Evolutionary conservation across 2,888 invertebrate species (phyloP).

Genomic region (Scaptomyza flava): DNA sequence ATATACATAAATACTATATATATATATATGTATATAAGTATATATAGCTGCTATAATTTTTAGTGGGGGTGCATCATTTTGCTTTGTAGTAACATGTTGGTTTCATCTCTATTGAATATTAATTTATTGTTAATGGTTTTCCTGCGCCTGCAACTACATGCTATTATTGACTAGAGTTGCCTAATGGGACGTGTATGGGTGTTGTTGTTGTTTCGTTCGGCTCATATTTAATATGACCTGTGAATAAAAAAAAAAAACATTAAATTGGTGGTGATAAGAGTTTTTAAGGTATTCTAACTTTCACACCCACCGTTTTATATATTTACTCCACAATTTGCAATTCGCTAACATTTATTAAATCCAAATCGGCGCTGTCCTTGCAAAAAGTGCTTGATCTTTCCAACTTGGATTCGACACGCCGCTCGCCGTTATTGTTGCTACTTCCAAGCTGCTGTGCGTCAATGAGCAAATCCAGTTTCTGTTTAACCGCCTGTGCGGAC

Average conservation of each 20-base stretch:
- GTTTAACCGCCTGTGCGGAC: constrained; percentile 78
- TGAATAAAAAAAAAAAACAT: background rate
- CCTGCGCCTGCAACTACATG: constrained; percentile 74
- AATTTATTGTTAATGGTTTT: constrained; percentile 58
- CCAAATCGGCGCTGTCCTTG: constrained; percentile 82
- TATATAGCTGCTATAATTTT: constrained; percentile 38
- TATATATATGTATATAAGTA: constrained; percentile 36
- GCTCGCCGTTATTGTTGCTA: constrained; percentile 25
- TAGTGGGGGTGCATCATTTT: constrained; percentile 38
- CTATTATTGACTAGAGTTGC: constrained; percentile 83
- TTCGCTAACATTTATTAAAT: constrained; percentile 81
- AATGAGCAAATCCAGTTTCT: constrained; percentile 82
- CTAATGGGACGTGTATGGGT: constrained; percentile 77
- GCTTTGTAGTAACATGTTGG: constrained; percentile 48
- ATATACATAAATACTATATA: constrained; percentile 32
- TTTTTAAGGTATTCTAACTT: too few relatives aligned
- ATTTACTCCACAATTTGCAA: constrained; percentile 83
- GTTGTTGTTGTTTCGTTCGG: constrained; percentile 36
- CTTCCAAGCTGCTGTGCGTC: constrained; percentile 57
- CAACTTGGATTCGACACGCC: constrained; percentile 78
- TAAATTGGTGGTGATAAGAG: too few relatives aligned
- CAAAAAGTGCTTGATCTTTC: constrained; percentile 85
- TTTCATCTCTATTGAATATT: constrained; percentile 45
- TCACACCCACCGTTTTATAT: constrained; percentile 16
- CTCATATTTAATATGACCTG: constrained; percentile 71